phyloP scores from a whole-genome alignment of 2,888 invertebrate genomes.

The Caenorhabditis afra region DNA sequence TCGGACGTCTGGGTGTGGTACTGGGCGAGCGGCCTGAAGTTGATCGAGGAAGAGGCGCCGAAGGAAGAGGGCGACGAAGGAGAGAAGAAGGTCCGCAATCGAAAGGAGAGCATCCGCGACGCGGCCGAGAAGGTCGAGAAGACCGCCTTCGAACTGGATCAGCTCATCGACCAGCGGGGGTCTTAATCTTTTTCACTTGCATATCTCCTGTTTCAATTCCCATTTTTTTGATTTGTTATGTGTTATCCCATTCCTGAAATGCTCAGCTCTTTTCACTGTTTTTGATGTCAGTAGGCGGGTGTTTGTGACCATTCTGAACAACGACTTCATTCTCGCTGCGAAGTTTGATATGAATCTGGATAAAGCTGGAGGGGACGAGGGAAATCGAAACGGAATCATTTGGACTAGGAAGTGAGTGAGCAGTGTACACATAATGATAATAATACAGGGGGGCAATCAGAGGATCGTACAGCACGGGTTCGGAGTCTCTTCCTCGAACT shows the following conservation, averaged over 20 bases:
- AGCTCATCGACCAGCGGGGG: constrained; percentile 54
- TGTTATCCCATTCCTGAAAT: constrained; percentile 51
- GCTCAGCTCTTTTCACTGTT: constrained; percentile 30
- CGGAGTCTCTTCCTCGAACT: constrained; percentile 56
- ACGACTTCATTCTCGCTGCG: constrained; percentile 35
- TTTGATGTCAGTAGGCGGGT: constrained; percentile 39
- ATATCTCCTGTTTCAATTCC: background rate
- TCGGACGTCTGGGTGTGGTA: constrained; percentile 79
- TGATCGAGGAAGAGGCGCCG: constrained; percentile 71
- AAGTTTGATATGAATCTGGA: constrained; percentile 16
- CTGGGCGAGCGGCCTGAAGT: constrained; percentile 77
- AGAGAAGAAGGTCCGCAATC: constrained; percentile 9
- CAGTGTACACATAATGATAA: constrained; percentile 37
- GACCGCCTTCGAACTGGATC: constrained; percentile 52
- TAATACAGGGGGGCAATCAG: constrained; percentile 15
- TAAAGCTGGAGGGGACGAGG: constrained; percentile 42
- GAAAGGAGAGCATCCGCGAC: constrained; percentile 39
- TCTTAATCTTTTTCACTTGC: constrained; percentile 23
- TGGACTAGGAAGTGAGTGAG: constrained; percentile 54
- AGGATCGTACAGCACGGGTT: constrained; percentile 64
- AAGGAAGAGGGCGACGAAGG: constrained; percentile 36
- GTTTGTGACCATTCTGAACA: constrained; percentile 41
- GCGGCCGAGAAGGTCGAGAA: constrained; percentile 55
- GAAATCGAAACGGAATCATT: constrained; percentile 24
- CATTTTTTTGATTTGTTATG: constrained; percentile 38